Conservation (phyloP, 2,888 invertebrate genomes). For the Caenorhabditis parvicauda region DNA sequence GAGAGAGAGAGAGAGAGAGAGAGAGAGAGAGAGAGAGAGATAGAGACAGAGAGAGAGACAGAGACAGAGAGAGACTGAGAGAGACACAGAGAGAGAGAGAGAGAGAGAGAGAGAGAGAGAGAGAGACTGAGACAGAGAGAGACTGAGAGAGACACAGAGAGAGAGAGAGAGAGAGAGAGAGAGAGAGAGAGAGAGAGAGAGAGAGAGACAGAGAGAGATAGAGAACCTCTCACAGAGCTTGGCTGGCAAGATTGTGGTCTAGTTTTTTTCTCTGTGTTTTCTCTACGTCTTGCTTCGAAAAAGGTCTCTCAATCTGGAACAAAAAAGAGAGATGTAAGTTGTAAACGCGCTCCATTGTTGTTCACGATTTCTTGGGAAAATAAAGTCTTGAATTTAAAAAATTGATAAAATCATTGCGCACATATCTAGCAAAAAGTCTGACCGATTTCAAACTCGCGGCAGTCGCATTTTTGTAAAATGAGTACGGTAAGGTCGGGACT, state of each 20-base stretch:
- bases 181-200: no score
- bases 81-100: not conserved
- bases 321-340: no score
- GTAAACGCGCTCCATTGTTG: no score
- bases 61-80: not conserved
- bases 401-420: no score
- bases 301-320: no score
- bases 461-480: no score
- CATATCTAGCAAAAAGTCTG: no score
- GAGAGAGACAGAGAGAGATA: not conserved
- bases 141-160: not conserved
- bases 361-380: no score
- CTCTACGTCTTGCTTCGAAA: not conserved
- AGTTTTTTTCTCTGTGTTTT: not conserved
- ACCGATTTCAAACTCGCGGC: no score
- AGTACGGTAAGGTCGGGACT: no score
- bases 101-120: not conserved
- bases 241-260: not conserved
- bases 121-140: not conserved
- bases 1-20: not conserved
- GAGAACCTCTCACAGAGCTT: not conserved
- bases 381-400: no score
- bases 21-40: conserved; percentile 4
- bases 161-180: not conserved
- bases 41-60: not conserved